Conservation (phyloP, 2,113 vertebrate species). For the Otocyon megalotis region DNA sequence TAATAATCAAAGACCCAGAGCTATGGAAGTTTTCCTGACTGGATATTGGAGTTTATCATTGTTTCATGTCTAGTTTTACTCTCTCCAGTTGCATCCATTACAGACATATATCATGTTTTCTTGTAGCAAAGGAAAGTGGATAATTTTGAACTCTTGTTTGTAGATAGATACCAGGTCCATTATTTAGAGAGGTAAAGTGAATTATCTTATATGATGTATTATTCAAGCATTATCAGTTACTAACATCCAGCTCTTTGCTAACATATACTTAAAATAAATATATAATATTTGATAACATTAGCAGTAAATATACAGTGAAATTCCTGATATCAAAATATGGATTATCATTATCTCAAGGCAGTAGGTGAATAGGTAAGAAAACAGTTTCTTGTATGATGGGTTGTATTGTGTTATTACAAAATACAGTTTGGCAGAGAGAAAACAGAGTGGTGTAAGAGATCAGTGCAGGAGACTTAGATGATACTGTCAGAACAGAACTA, state of each 20-base stretch:
- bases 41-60: neutral
- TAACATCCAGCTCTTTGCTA: neutral
- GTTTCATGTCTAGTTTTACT: neutral
- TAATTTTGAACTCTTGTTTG: neutral
- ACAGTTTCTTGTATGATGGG: neutral
- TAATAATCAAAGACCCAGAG: neutral
- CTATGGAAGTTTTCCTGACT: neutral
- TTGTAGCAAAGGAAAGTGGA: neutral
- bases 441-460: neutral
- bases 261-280: neutral
- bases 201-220: slow-evolving; percentile 22
- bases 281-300: neutral
- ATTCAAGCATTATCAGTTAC: neutral
- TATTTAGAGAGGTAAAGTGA: slow-evolving; percentile 52
- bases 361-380: neutral
- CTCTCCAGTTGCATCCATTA: neutral
- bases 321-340: neutral
- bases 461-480: neutral
- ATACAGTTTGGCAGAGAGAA: neutral
- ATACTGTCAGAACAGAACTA: neutral
- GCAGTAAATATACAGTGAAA: neutral
- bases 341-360: neutral
- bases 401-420: neutral
- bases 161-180: neutral
- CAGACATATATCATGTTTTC: neutral